Base-by-base conservation (phyloP, 1,140 invertebrate species). In the Bombus haemorrhoidalis region DNA sequence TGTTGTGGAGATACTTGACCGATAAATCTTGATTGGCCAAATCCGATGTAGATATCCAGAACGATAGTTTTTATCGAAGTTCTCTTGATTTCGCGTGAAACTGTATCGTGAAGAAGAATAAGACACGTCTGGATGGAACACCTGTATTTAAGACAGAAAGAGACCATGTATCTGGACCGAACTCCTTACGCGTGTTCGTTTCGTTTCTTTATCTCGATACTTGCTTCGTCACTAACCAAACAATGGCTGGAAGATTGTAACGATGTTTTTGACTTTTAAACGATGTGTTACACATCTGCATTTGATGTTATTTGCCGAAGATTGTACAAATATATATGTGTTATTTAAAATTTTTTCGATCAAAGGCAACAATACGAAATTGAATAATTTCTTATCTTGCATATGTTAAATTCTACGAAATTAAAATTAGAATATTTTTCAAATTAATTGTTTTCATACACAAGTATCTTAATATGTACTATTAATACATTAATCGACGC, bases 91-190 rank as follows among this genome's bases (percentile, higher is more conserved):
- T 28, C 18, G 28, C 32, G 28, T 32, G 41, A 0, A 53, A 68
- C 5, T 22, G 66, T 62, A 34, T 25, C 72, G 18, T 37, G 39
- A 2, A 53, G 3, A 13, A 66, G 32, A 81, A 25, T 81, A 75
- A 69, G 43, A 13, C 43, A 12, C 18, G 6, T 41, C 25, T 74
- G 34, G 34, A 34, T 57, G 37, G 57, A 59, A 43, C 43, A 75
- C 69, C 79, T 81, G 43, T 81, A 85, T 81, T 81, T 85, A 81
- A 81, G 22, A 85, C 71, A 81, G 68, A 74, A 74, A 66, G 47
- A 73, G 25, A 74, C 81, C 22, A 39, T 68, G 59, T 57, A 81
- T 68, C 43, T 28, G 3, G 12, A 75, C 34, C 25, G 10, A 41
- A 64, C 5, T 37, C 22, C 2, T 34, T 15, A 28, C 43, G 0